A percentile compares a stretch with the other conserved stretches of the same genome.
Conservation (phyloP, 2,888 invertebrate species). For the Dicycla oo region DNA sequence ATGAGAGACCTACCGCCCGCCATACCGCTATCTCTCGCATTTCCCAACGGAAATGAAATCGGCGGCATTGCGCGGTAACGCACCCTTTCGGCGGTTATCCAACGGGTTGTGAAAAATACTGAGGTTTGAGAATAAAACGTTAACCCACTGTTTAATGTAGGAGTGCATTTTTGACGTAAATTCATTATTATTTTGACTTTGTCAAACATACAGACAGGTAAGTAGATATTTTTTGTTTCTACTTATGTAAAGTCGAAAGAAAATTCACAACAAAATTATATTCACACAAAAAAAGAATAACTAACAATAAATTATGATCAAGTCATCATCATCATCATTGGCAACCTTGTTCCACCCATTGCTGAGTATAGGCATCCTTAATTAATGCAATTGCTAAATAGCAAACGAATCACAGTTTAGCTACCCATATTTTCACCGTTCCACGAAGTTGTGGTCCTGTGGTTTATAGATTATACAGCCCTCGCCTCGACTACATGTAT, state of each 20-base stretch:
- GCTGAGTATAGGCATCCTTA: not conserved
- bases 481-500: constrained; percentile 7
- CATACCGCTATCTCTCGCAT: constrained; percentile 59
- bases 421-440: not conserved
- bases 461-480: not conserved
- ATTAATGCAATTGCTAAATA: not conserved
- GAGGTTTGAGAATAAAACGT: constrained; percentile 53
- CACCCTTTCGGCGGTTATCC: constrained; percentile 60
- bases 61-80: constrained; percentile 57
- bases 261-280: not conserved
- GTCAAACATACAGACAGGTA: not conserved
- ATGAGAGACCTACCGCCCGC: constrained; percentile 42
- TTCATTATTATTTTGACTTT: not conserved
- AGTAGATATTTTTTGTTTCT: not conserved
- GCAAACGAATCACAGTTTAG: not conserved
- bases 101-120: constrained; percentile 49
- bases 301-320: not conserved
- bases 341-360: too few relatives aligned
- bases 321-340: too few relatives aligned
- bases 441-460: not conserved
- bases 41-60: constrained; percentile 70
- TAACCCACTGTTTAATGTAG: constrained; percentile 23
- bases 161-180: constrained; percentile 4
- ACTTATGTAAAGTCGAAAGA: not conserved
- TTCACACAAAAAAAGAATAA: not conserved